Conservation (phyloP, 2,888 invertebrate genomes). For the Noctua janthe region DNA sequence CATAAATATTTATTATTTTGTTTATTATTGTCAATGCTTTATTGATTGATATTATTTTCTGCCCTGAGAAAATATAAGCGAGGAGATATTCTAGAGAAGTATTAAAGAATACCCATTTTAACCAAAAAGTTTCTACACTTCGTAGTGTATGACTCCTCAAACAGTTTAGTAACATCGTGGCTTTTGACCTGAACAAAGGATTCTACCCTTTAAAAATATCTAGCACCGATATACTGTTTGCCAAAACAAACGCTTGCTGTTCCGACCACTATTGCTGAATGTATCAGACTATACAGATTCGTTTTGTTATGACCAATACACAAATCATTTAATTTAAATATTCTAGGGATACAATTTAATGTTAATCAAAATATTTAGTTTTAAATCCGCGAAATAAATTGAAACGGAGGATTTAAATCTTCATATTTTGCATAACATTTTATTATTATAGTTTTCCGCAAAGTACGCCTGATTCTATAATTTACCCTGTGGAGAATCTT, state of each 20-base stretch:
- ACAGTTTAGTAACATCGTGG: conserved; percentile 5
- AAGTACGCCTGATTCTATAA: too few relatives aligned
- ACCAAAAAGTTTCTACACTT: background rate
- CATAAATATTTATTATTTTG: background rate
- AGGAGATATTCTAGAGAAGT: background rate
- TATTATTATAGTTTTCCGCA: too few relatives aligned
- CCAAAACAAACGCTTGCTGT: conserved; percentile 2
- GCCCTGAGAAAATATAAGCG: background rate
- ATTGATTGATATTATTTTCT: background rate
- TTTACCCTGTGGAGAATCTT: background rate
- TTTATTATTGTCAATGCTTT: background rate
- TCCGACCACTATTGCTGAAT: background rate
- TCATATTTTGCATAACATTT: too few relatives aligned
- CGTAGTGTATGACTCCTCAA: conserved; percentile 5
- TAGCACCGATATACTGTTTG: background rate
- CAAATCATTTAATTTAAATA: background rate
- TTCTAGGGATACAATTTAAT: background rate
- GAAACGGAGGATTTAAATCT: too few relatives aligned
- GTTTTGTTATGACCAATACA: background rate
- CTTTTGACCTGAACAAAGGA: conserved; percentile 5
- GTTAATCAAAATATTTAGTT: too few relatives aligned
- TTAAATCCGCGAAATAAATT: too few relatives aligned
- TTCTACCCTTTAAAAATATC: conserved; percentile 9
- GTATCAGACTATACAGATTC: background rate
- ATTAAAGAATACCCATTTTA: background rate